Conservation (phyloP, 1,140 invertebrate species). For the Colletes gigas region DNA sequence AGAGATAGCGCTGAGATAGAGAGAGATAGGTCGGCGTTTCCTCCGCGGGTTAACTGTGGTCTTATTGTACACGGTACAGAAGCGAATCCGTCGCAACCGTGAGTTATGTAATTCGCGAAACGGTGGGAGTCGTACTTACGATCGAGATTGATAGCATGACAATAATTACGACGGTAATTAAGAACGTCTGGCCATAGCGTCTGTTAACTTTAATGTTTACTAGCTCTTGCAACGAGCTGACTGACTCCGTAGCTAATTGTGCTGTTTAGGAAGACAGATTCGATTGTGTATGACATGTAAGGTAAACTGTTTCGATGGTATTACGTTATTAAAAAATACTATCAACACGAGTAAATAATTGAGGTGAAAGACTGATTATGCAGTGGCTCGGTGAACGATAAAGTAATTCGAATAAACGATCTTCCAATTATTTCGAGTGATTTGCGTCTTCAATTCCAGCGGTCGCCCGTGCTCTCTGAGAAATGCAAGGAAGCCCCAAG, state of each 20-base stretch:
- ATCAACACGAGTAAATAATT: too few relatives aligned
- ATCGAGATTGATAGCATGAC: constrained; percentile 27
- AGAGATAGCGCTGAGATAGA: not conserved
- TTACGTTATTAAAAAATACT: not conserved
- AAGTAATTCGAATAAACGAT: not conserved
- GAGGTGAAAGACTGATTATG: too few relatives aligned
- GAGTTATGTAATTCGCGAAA: constrained; percentile 11
- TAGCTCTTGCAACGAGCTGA: not conserved
- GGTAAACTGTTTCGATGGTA: not conserved
- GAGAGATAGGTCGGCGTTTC: not conserved
- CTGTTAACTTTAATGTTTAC: not conserved
- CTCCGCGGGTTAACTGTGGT: not conserved
- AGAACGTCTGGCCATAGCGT: constrained; percentile 5
- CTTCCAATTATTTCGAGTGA: not conserved
- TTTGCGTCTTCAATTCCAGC: not conserved
- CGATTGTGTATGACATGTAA: too few relatives aligned
- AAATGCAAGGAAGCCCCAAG: too few relatives aligned
- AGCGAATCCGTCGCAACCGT: constrained; percentile 4
- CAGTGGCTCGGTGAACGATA: too few relatives aligned
- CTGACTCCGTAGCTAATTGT: not conserved
- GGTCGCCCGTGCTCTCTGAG: not conserved
- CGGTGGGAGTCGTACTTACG: not conserved
- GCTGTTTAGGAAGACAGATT: not conserved
- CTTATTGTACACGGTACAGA: not conserved
- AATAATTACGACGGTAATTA: not conserved